These are phyloP conservation scores for Triplophysa bombifrons DNA, from an alignment of 2,797 vertebrate genomes.

Conservation along the genomic window DNA sequence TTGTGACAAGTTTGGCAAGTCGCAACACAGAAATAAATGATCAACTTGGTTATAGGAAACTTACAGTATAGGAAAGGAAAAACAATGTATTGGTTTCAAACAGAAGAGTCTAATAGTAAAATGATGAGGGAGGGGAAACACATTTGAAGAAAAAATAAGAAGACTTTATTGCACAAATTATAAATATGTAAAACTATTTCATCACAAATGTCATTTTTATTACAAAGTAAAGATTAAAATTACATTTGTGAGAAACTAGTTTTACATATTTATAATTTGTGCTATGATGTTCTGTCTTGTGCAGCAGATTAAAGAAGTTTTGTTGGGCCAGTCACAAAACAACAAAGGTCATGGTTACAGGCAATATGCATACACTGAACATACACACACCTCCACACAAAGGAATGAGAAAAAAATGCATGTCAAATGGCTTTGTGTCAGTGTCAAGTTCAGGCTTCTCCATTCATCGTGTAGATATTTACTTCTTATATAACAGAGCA, in stretches of 20 bases:
- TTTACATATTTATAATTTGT: not conserved
- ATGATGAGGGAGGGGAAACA: not conserved
- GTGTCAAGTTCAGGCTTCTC: not conserved
- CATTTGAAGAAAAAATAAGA: no score
- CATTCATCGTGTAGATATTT: constrained; percentile 24
- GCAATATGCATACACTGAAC: not conserved
- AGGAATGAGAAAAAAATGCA: not conserved
- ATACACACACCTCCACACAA: constrained; percentile 20
- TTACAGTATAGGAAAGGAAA: not conserved
- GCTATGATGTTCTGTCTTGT: not conserved
- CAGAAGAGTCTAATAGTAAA: not conserved
- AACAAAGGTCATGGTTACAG: constrained; percentile 7
- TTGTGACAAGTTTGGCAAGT: constrained; percentile 2
- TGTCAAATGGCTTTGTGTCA: constrained; percentile 17
- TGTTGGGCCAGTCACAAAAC: not conserved
- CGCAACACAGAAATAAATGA: not conserved
- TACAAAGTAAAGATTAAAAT: not conserved
- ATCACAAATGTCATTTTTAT: no score
- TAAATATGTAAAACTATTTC: no score
- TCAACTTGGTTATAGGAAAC: not conserved
- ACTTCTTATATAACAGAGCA: constrained; percentile 37
- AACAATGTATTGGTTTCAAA: not conserved
- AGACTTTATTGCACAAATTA: no score
- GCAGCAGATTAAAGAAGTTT: not conserved
- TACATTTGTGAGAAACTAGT: not conserved